Evolutionary conservation across 2,113 vertebrate genomes (phyloP).

Genomic region (Astatotilapia flaviijosephi): DNA sequence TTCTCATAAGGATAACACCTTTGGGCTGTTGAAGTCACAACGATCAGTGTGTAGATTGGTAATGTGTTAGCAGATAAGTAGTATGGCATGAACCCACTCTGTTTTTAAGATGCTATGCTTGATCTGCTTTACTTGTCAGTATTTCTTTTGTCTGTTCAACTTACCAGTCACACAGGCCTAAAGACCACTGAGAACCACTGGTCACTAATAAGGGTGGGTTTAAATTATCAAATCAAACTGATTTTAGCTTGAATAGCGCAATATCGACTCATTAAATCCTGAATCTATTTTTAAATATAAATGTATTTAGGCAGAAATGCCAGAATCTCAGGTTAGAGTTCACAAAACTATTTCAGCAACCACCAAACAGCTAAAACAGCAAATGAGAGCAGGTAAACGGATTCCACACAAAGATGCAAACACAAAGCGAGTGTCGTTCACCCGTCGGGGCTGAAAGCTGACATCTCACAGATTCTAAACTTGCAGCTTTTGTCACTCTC

Average conservation of each 20-base stretch:
- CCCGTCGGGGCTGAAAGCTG: not conserved
- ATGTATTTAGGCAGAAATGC: not conserved
- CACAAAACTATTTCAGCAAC: not conserved
- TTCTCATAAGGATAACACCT: not conserved
- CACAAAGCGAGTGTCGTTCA: not conserved
- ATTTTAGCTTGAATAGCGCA: not conserved
- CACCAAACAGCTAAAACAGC: not conserved
- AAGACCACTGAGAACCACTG: not conserved
- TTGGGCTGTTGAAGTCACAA: not conserved
- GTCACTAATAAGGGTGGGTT: not conserved
- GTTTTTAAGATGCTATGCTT: not conserved
- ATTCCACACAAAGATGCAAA: not conserved
- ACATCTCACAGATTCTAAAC: not conserved
- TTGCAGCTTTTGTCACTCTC: not conserved
- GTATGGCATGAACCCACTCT: not conserved
- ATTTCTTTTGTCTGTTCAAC: not conserved
- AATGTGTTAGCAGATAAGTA: not conserved
- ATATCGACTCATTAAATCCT: not conserved
- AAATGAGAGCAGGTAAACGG: not conserved
- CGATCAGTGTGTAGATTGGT: not conserved
- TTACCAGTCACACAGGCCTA: not conserved
- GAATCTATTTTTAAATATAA: not conserved
- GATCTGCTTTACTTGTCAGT: not conserved
- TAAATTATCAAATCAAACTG: not conserved
- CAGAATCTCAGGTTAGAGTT: not conserved